Base-by-base conservation (phyloP, 1,140 invertebrate species). In the Calycopis cecrops region DNA sequence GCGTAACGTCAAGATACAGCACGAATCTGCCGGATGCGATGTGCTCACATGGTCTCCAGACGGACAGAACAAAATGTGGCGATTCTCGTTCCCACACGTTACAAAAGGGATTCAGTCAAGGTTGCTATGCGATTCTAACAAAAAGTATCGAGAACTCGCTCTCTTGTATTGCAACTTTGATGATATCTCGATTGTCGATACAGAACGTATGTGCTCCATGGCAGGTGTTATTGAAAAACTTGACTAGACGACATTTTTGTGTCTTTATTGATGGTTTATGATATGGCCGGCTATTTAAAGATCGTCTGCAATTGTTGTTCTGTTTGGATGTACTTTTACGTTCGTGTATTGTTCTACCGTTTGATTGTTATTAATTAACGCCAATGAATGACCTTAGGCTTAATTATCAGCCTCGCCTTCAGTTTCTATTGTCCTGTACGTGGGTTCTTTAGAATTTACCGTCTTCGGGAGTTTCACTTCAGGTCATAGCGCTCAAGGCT, bases 31-130 rank as follows among this genome's bases (percentile, higher is more conserved):
- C 80, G 80, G 78, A 84, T 84, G 75, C 72, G 71, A 52, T 55
- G 57, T 52, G 65, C 76, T 84, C 80, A 84, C 72, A 81, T 84
- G 80, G 69, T 53, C 67, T 63, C 69, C 80, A 84, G 76, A 79
- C 79, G 74, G 57, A 52, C 69, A 64, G 61, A 57, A 62, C 65
- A 62, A 54, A 60, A 64, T 52, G 47, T 71, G 70, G 68, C 69
- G 69, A 74, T 70, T 75, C 65, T 70, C 66, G 70, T 84, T 84
- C 80, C 78, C 80, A 84, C 80, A 84, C 67, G 58, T 65, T 69
- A 57, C 67, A 65, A 63, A 73, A 69, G 76, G 75, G 66, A 69
- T 66, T 68, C 62, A 73, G 69, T 73, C 75, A 78, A 80, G 79
- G 79, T 76, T 80, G 63, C 69, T 65, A 65, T 70, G 70, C 69